Percentiles rank a stretch among this genome's conserved stretches.
Conservation (phyloP, 2,888 invertebrate genomes). For the Prenolepis imparis region DNA sequence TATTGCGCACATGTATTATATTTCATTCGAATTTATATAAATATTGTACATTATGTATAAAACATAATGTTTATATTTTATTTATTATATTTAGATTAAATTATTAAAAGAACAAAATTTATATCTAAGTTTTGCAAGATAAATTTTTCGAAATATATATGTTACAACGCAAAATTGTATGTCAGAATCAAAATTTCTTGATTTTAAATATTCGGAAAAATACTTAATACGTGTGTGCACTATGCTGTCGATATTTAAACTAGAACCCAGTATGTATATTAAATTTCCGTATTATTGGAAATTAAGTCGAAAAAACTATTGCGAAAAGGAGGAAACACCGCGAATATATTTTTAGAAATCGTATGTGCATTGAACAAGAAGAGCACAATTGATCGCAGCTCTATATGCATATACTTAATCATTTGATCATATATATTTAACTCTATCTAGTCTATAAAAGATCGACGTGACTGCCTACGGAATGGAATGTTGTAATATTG, state of each 20-base stretch:
- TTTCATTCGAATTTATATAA: neutral
- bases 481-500: constrained; percentile 15
- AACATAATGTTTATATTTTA: constrained; percentile 2
- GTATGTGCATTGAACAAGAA: constrained; percentile 6
- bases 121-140: neutral
- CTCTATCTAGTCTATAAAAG: constrained; percentile 82
- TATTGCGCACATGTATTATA: neutral
- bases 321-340: constrained; percentile 1
- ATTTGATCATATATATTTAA: constrained; percentile 80
- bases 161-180: constrained; percentile 1
- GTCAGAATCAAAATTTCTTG: neutral
- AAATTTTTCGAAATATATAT: constrained; percentile 11
- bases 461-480: constrained; percentile 42
- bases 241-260: constrained; percentile 35
- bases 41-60: neutral
- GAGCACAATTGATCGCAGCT: constrained; percentile 4
- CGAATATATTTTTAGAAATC: constrained; percentile 31
- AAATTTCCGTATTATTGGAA: constrained; percentile 1
- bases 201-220: neutral
- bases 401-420: constrained; percentile 70
- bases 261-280: neutral
- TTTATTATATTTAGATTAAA: constrained; percentile 3
- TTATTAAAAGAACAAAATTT: neutral
- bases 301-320: constrained; percentile 8
- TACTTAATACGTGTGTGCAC: constrained; percentile 20